phyloP scores from a whole-genome alignment of 2,113 vertebrate genomes.

The Nannobrachium achirus region DNA sequence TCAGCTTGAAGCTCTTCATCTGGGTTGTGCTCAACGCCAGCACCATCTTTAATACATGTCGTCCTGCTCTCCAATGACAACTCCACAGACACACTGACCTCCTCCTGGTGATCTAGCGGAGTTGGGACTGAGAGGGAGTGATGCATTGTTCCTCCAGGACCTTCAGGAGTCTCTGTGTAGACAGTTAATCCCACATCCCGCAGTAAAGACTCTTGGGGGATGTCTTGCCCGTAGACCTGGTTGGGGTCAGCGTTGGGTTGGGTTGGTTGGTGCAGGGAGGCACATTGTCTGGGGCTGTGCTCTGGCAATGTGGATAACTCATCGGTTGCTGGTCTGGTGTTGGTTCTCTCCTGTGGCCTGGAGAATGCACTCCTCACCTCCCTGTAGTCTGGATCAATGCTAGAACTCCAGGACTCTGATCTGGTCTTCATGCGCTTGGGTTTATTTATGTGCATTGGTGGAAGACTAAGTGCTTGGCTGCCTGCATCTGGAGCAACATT shows the following conservation, averaged over 20 bases:
- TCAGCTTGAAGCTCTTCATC: slow-evolving; percentile 40
- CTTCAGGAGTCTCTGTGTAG: slow-evolving; percentile 74
- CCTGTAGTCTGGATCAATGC: slow-evolving; percentile 45
- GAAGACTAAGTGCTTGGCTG: slow-evolving; percentile 60
- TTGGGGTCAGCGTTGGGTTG: slow-evolving; percentile 44
- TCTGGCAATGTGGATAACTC: slow-evolving; percentile 27
- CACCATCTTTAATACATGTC: slow-evolving; percentile 30
- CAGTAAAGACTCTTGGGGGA: slow-evolving; percentile 77
- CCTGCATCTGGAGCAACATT: slow-evolving; percentile 49
- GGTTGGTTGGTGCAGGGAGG: slow-evolving; percentile 25
- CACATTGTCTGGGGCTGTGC: slow-evolving; percentile 32
- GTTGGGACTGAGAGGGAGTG: slow-evolving; percentile 68
- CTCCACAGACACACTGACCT: slow-evolving; percentile 55
- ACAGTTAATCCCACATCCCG: slow-evolving; percentile 79
- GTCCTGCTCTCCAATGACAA: slow-evolving; percentile 40
- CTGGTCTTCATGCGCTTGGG: slow-evolving; percentile 68
- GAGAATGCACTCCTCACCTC: slow-evolving; percentile 36
- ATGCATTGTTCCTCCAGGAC: slow-evolving; percentile 59
- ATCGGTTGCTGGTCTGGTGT: slow-evolving; percentile 45
- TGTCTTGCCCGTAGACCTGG: slow-evolving; percentile 69
- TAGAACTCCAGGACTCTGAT: slow-evolving; percentile 79
- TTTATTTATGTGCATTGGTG: slow-evolving; percentile 64
- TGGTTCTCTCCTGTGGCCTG: slow-evolving; percentile 41
- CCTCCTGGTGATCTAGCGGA: slow-evolving; percentile 61
- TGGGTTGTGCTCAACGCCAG: slow-evolving; percentile 57